Base-by-base conservation (phyloP, 2,888 invertebrate species). In the Harmothoe impar region DNA sequence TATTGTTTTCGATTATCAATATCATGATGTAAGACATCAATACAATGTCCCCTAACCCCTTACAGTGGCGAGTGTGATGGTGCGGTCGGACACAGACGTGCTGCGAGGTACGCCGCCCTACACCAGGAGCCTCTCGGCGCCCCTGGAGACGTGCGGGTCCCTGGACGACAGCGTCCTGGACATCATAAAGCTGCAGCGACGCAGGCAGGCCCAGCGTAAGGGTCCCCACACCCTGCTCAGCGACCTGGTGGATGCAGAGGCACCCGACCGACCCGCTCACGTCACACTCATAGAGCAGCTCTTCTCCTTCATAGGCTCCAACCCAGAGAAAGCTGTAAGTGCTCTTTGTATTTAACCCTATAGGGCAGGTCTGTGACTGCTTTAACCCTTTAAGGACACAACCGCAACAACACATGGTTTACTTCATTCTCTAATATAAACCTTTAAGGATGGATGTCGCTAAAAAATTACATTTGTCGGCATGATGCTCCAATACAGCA, bases 281-380 rank as follows among this genome's bases (percentile, higher is more conserved):
- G 94, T 94, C n/a, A 92, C 94, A 25, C 93, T 96, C 15, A 93
- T 95, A 54, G 95, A 95, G 88, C 95, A 95, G 90, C 93, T 95
- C n/a, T 95, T 95, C 93, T 93, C 94, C 0, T 95, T 96, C 91
- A 94, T 96, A 68, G 95, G 95, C 52, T 95, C 94, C 93, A 93
- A 94, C 89, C 95, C 96, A 29, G 95, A 95, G 92, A 94, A 95
- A 89, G 94, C 95, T 51, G 95, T 95, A 92, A 94, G 95, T 91
- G 43, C 10, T 31, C 7, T 31, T 77, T 62, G 62, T n/a, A 62
- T 7, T 43, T 10, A 43, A 43, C n/a, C n/a, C n/a, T n/a, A n/a
- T n/a, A n/a, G n/a, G n/a, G n/a, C n/a, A n/a, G n/a, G n/a, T n/a
- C n/a, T n/a, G n/a, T n/a, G n/a, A 43, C 43, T 43, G 43, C 43